These are phyloP conservation scores for Drosophila basisetae DNA, from an alignment of 2,888 invertebrate species.

Conservation along the genomic window DNA sequence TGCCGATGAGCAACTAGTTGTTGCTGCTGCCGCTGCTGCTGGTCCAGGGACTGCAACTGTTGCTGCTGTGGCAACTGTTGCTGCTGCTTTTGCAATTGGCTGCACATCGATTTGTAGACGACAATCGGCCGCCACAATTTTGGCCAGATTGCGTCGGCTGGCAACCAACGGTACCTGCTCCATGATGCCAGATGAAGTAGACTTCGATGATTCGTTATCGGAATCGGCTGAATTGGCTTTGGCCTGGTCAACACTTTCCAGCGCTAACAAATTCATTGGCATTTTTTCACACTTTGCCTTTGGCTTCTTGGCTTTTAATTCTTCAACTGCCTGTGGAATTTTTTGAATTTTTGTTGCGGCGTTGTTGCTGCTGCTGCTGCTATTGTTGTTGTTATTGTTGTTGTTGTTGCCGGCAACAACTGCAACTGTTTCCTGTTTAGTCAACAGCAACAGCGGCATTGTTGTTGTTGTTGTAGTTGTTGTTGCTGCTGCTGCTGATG, in stretches of 20 bases:
- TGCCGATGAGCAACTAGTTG: constrained; percentile 18
- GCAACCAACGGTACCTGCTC: constrained; percentile 78
- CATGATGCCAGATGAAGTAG: constrained; percentile 24
- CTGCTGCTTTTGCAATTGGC: constrained; percentile 41
- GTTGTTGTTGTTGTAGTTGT: constrained; percentile 25
- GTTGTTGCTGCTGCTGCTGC: constrained; percentile 35
- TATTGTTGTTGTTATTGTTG: constrained; percentile 25
- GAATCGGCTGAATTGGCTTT: constrained; percentile 31
- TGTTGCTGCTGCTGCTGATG: constrained; percentile 22
- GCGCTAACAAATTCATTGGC: constrained; percentile 74
- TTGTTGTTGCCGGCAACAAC: constrained; percentile 55
- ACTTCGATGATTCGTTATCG: constrained; percentile 63
- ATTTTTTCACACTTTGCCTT: constrained; percentile 76
- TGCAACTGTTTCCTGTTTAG: constrained; percentile 81
- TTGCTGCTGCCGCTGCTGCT: constrained; percentile 26
- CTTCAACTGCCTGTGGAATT: constrained; percentile 80
- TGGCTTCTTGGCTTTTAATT: constrained; percentile 70
- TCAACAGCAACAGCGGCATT: constrained; percentile 51
- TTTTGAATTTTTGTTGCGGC: constrained; percentile 72
- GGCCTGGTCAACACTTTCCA: constrained; percentile 64
- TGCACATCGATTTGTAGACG: constrained; percentile 75
- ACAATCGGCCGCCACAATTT: constrained; percentile 76
- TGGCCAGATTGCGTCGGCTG: constrained; percentile 72
- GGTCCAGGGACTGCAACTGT: constrained; percentile 43
- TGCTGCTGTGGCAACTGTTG: constrained; percentile 29